Conservation (phyloP, 2,113 vertebrate genomes). For the Psittacus erithacus region DNA sequence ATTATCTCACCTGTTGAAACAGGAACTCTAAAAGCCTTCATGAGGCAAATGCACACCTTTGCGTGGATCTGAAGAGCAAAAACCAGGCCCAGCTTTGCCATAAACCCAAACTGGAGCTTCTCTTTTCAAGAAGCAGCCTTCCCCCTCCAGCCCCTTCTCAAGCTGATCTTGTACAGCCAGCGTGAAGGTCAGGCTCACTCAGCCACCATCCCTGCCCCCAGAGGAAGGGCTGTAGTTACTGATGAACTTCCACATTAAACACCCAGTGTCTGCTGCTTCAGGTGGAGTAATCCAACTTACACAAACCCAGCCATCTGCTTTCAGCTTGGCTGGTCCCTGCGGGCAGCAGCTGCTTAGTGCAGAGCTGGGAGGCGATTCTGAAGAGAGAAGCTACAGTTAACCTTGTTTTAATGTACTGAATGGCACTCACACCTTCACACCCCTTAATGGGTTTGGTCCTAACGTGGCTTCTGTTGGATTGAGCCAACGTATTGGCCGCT, state of each 20-base stretch:
- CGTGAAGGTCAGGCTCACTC: not conserved
- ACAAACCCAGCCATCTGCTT: not conserved
- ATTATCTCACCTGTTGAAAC: conserved; percentile 47
- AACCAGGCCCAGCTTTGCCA: conserved; percentile 7
- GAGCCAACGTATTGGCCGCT: not conserved
- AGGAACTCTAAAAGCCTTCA: conserved; percentile 52
- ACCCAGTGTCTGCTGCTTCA: not conserved
- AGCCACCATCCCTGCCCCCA: not conserved
- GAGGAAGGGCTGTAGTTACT: not conserved
- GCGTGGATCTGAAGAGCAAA: conserved; percentile 51
- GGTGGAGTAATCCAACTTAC: not conserved
- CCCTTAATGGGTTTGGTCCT: not conserved
- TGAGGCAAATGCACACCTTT: conserved; percentile 63
- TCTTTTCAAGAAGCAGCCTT: conserved; percentile 22
- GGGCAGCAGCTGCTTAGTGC: not conserved
- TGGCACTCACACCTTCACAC: not conserved
- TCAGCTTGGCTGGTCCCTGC: not conserved
- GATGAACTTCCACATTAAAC: not conserved
- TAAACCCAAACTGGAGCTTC: conserved; percentile 13
- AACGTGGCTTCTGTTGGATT: not conserved
- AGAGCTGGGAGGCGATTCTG: not conserved
- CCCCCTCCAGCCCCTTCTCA: not conserved
- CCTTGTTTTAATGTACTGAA: not conserved
- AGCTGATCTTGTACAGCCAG: not conserved
- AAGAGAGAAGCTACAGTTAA: conserved; percentile 46